These are phyloP conservation scores for Lepidurus apus DNA, from an alignment of 1,140 invertebrate species.

Conservation along the genomic window DNA sequence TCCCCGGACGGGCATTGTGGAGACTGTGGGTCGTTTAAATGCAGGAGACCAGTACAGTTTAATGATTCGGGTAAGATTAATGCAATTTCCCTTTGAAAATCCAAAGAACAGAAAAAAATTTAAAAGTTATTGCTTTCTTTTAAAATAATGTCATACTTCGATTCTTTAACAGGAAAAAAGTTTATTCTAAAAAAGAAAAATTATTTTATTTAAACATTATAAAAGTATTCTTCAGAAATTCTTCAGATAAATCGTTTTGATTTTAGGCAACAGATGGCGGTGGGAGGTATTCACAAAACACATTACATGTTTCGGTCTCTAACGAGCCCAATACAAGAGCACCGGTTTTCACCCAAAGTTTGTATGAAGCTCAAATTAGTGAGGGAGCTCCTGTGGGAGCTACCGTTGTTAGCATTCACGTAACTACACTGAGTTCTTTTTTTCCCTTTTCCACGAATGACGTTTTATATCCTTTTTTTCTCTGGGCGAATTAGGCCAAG, in stretches of 20 bases:
- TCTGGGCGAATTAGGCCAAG: constrained; percentile 54
- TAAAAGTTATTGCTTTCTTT: too few species aligned
- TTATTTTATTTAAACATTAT: too few species aligned
- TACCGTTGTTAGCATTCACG: constrained; percentile 63
- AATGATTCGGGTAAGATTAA: constrained; percentile 64
- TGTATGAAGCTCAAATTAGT: constrained; percentile 79
- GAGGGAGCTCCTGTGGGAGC: constrained; percentile 80
- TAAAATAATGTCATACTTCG: too few species aligned
- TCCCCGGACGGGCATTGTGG: constrained; percentile 65
- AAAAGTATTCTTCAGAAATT: too few species aligned
- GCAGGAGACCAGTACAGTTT: constrained; percentile 83
- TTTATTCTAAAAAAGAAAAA: too few species aligned
- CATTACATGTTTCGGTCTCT: constrained; percentile 72
- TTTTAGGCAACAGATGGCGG: constrained; percentile 48
- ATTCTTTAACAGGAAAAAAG: too few species aligned
- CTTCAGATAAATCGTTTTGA: neutral
- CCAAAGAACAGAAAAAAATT: neutral
- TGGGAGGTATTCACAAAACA: constrained; percentile 58
- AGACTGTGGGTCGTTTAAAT: constrained; percentile 59
- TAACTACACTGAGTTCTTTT: constrained; percentile 43
- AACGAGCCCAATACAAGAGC: constrained; percentile 78
- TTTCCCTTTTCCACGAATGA: neutral
- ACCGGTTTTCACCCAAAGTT: constrained; percentile 68
- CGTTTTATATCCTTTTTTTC: constrained; percentile 29
- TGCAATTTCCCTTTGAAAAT: neutral